A percentile compares a stretch with the other conserved stretches of the same genome.
Evolutionary conservation across 1,140 invertebrate species (phyloP).

Genomic region (Lordiphosa collinella): DNA sequence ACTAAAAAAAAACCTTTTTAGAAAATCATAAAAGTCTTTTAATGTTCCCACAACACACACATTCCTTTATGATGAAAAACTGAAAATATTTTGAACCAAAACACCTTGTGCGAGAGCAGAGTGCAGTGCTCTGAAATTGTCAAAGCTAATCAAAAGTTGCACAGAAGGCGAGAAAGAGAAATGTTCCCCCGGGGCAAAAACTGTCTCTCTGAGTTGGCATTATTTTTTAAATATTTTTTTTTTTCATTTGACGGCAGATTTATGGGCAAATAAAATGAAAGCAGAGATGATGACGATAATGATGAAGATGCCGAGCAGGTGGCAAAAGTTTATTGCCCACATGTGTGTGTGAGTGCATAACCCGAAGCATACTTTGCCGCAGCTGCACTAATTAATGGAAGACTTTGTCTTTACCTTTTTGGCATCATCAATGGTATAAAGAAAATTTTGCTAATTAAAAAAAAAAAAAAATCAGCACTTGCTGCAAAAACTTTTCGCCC

Average conservation of each 20-base stretch:
- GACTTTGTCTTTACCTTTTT: conserved; percentile 44
- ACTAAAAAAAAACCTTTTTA: too few species aligned
- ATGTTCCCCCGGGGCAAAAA: neutral
- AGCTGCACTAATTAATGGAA: conserved; percentile 64
- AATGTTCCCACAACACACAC: too few species aligned
- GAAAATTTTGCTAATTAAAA: conserved; percentile 66
- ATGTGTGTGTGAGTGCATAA: conserved; percentile 7
- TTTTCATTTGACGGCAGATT: conserved; percentile 54
- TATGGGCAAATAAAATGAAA: conserved; percentile 53
- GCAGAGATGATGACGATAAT: conserved; percentile 39
- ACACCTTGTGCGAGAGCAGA: neutral
- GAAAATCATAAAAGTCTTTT: too few species aligned
- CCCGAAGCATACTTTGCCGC: conserved; percentile 33
- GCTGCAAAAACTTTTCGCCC: conserved; percentile 32
- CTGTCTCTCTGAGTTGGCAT: neutral
- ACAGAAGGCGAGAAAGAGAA: neutral
- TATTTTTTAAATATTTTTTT: neutral
- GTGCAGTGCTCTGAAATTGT: conserved; percentile 15
- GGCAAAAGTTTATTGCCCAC: conserved; percentile 48
- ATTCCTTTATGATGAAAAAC: too few species aligned
- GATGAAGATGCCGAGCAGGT: conserved; percentile 46
- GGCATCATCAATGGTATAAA: conserved; percentile 45
- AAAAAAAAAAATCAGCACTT: conserved; percentile 47
- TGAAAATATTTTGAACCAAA: neutral
- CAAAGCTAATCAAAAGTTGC: conserved; percentile 45